These are phyloP conservation scores for Engystomops pustulosus DNA, from an alignment of 2,113 vertebrate genomes.

Conservation along the genomic window DNA sequence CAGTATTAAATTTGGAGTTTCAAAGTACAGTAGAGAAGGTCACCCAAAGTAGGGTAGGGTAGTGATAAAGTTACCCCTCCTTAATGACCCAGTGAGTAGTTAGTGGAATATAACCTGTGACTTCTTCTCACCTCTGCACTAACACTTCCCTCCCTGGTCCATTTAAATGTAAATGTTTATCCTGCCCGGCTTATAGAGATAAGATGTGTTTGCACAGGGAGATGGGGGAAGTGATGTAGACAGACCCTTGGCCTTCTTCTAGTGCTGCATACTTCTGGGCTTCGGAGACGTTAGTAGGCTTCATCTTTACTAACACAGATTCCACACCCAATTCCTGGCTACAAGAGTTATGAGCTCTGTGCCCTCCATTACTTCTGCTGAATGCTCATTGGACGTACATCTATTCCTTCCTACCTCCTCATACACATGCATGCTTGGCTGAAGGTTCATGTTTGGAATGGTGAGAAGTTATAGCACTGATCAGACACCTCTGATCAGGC, in stretches of 20 bases:
- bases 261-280: background rate
- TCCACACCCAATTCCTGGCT: background rate
- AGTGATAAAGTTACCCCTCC: constrained; percentile 20
- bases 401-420: too few species aligned
- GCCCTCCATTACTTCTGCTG: too few species aligned
- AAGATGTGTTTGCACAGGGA: constrained; percentile 45
- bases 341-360: too few species aligned
- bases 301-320: background rate
- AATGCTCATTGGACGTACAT: too few species aligned
- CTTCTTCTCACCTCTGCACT: constrained; percentile 49
- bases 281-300: background rate
- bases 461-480: too few species aligned
- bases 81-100: constrained; percentile 27
- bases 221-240: background rate
- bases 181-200: constrained; percentile 42
- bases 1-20: constrained; percentile 3
- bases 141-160: constrained; percentile 26
- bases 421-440: too few species aligned
- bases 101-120: constrained; percentile 33
- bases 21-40: constrained; percentile 35
- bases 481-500: too few species aligned
- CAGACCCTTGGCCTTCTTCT: constrained; percentile 25
- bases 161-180: constrained; percentile 57
- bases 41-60: background rate
- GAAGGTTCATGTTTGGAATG: too few species aligned